Base-by-base conservation (phyloP, 2,888 invertebrate genomes). In the Clivina fossor region DNA sequence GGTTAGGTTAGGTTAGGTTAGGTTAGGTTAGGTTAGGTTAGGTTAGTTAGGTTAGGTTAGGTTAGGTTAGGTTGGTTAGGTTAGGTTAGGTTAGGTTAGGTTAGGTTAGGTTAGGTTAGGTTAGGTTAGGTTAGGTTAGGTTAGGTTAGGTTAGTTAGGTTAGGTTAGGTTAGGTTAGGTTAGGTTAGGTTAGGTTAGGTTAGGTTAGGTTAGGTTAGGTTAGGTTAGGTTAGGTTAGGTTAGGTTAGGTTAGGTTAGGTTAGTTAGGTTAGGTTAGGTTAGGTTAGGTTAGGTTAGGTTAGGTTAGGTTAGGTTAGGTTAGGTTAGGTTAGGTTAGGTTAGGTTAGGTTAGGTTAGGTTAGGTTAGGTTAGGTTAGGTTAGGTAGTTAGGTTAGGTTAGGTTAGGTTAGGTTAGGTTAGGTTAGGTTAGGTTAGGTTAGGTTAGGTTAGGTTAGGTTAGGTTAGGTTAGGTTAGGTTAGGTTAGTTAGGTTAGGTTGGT, bases 161-260 rank as follows among this genome's bases (percentile, higher is more conserved):
- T n/a, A n/a, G n/a, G n/a, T n/a, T n/a, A n/a, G n/a, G n/a, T n/a
- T n/a, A n/a, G n/a, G n/a, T n/a, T n/a, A n/a, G n/a, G n/a, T n/a
- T n/a, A n/a, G n/a, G n/a, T n/a, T n/a, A n/a, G n/a, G n/a, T n/a
- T n/a, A n/a, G n/a, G n/a, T n/a, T n/a, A n/a, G n/a, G n/a, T n/a
- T n/a, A n/a, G n/a, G n/a, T n/a, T n/a, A n/a, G n/a, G n/a, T n/a
- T n/a, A n/a, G n/a, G n/a, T n/a, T n/a, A n/a, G n/a, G n/a, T 58
- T 57, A 56, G 58, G 56, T 58, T 53, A 56, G 58, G 56, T 58
- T 51, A 56, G 58, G 56, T 61, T 53, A 56, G 58, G 56, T 58
- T 56, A 56, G 58, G 64, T 64, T 63, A 64, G 64, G 62, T 65
- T 37, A 37, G 49, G 19, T 49, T 37, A 37, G 59, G 44, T 55